A percentile compares a stretch with the other conserved stretches of the same genome.
Evolutionary conservation across 2,888 invertebrate species (phyloP).

Genomic region (Tolmerus cingulatus): DNA sequence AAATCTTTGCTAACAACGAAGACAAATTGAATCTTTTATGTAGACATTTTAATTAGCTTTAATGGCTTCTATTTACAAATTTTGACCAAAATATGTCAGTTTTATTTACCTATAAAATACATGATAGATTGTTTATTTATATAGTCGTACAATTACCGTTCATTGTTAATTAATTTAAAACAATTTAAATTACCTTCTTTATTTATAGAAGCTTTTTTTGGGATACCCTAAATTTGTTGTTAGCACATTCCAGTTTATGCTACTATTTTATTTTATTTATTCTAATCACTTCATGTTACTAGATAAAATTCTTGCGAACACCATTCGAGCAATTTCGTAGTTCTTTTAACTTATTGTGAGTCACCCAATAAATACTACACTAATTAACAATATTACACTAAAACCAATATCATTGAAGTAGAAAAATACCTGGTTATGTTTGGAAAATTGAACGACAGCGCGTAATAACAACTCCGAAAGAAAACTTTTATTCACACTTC

Average conservation of each 20-base stretch:
- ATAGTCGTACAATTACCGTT: too few relatives aligned
- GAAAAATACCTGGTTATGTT: background rate
- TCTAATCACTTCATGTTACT: background rate
- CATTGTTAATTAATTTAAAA: too few relatives aligned
- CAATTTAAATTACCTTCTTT: background rate
- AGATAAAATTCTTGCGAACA: background rate
- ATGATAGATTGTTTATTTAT: too few relatives aligned
- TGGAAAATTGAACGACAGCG: background rate
- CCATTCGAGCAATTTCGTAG: background rate
- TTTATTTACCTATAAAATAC: too few relatives aligned
- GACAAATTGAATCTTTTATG: too few relatives aligned
- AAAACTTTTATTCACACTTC: background rate
- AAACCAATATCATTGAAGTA: background rate
- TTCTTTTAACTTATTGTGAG: background rate
- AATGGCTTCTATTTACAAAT: too few relatives aligned
- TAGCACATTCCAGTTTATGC: background rate
- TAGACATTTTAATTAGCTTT: too few relatives aligned
- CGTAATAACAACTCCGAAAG: background rate
- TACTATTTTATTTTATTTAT: background rate
- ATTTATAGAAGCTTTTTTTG: background rate
- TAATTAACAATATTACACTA: background rate
- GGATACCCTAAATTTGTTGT: background rate
- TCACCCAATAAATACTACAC: background rate
- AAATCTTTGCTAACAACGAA: too few relatives aligned
- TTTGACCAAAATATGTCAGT: too few relatives aligned